Base-by-base conservation (phyloP, 2,113 vertebrate species). In the Corythoichthys intestinalis region DNA sequence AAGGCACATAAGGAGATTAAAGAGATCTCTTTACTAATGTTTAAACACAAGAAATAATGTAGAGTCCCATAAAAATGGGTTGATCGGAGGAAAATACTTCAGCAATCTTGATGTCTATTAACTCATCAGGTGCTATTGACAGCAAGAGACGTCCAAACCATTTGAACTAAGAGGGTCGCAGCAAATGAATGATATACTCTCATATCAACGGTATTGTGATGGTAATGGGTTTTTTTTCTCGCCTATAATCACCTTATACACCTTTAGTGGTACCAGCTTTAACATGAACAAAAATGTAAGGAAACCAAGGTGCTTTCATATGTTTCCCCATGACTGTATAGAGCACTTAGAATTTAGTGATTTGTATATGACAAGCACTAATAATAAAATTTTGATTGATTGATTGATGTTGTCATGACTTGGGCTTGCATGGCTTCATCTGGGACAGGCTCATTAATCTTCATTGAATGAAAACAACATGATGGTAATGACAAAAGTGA, bases 1-100 rank as follows among this genome's bases (percentile, higher is more conserved):
- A 61, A 64, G 64, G 69, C 64, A 67, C 69, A 41, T 15, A 47
- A 46, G 1, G 50, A 59, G 79, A 69, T n/a, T 37, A 58, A 69
- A 69, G 48, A 65, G 44, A 49, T 8, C 64, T 73, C 61, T 49
- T 70, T 67, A 53, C 15, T 59, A 52, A 69, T 48, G 35, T 68
- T 41, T 44, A 20, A 74, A 72, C 64, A 13, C 52, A 62, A 48
- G 60, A 53, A 71, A 15, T 47, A 34, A 17, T 59, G 67, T 48
- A 39, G 5, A 17, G 2, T 2, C 28, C 6, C 39, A 66, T 13
- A 4, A 52, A 46, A 52, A 10, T 11, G 9, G n/a, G 12, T 0
- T 13, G 17, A 53, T 59, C 13, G 20, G 50, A 38, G 46, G 2
- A 17, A 37, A 49, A 37, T 20, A 12, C 14, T 35, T 34, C 11